A percentile compares a stretch with the other conserved stretches of the same genome.
Evolutionary conservation across 2,797 vertebrate genomes (phyloP).

Genomic region (Podargus strigoides): DNA sequence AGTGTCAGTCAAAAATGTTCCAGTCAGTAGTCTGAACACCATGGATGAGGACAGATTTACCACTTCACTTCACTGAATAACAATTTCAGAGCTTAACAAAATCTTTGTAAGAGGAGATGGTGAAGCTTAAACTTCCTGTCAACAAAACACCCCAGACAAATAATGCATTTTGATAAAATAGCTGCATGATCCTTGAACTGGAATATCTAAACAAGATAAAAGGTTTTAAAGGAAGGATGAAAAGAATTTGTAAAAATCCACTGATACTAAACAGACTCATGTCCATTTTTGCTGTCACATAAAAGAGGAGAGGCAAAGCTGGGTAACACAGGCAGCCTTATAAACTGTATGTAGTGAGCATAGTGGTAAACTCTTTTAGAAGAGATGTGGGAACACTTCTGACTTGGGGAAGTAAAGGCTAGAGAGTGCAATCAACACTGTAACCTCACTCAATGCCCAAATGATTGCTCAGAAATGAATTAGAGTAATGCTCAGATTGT

Average conservation of each 20-base stretch:
- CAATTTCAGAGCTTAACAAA: constrained; percentile 52
- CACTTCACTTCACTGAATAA: constrained; percentile 69
- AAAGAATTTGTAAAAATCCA: background rate
- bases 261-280: background rate
- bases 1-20: constrained; percentile 53
- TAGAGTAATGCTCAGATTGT: background rate
- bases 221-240: constrained; percentile 7
- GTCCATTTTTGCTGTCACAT: background rate
- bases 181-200: constrained; percentile 23
- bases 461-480: background rate
- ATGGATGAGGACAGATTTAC: constrained; percentile 62
- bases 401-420: background rate
- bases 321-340: background rate
- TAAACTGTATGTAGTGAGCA: background rate
- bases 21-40: constrained; percentile 43
- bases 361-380: background rate
- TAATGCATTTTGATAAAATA: constrained; percentile 37
- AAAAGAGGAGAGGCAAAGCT: background rate
- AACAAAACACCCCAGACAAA: constrained; percentile 19
- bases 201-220: constrained; percentile 44
- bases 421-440: background rate
- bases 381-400: background rate
- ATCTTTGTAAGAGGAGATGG: constrained; percentile 23
- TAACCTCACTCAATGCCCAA: background rate
- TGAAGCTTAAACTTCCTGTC: constrained; percentile 29